A percentile compares a stretch with the other conserved stretches of the same genome.
Conservation (phyloP, 2,113 vertebrate genomes). For the Vireo altiloquus region DNA sequence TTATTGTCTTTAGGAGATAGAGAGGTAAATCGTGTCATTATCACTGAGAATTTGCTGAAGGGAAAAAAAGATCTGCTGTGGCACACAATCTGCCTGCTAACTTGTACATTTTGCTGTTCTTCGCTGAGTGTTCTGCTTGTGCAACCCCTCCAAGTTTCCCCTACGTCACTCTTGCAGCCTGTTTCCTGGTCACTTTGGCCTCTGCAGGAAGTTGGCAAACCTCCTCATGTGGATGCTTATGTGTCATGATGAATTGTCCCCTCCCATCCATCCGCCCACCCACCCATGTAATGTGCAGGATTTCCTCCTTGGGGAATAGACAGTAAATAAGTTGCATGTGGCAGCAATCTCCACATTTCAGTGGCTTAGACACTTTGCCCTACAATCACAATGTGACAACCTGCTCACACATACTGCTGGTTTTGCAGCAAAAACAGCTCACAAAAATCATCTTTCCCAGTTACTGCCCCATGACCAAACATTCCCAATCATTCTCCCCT, state of each 20-base stretch:
- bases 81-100: neutral
- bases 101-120: neutral
- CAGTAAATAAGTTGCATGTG: neutral
- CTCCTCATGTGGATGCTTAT: slow-evolving; percentile 29
- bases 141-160: slow-evolving; percentile 69
- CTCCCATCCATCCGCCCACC: neutral
- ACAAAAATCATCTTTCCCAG: neutral
- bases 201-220: slow-evolving; percentile 65
- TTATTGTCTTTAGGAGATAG: neutral
- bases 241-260: slow-evolving; percentile 52
- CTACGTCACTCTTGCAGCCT: slow-evolving; percentile 71
- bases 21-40: neutral
- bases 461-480: neutral
- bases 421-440: neutral
- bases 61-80: neutral
- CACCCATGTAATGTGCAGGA: slow-evolving; percentile 21
- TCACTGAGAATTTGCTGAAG: neutral
- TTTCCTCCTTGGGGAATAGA: slow-evolving; percentile 1
- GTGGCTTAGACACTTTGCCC: neutral
- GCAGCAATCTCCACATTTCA: neutral
- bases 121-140: neutral
- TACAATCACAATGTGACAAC: neutral
- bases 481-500: neutral
- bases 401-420: neutral
- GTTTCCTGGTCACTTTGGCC: slow-evolving; percentile 79